Conservation (phyloP, 1,140 invertebrate species). For the Pogonognathellus flavescens region DNA sequence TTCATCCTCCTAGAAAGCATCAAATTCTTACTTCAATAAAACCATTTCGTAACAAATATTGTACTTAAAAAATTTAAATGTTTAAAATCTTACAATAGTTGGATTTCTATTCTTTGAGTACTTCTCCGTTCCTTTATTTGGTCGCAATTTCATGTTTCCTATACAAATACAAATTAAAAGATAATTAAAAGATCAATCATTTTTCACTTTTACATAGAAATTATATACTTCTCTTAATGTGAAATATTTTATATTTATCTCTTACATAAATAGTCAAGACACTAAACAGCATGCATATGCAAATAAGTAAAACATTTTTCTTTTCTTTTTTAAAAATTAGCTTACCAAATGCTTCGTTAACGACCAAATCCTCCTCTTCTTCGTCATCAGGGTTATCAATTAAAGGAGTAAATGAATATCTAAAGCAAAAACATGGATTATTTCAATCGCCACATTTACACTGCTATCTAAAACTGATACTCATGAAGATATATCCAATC, state of each 20-base stretch:
- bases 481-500: not conserved
- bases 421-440: constrained; percentile 66
- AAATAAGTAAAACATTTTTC: too few relatives aligned
- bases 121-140: constrained; percentile 47
- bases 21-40: not conserved
- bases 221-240: too few relatives aligned
- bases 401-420: constrained; percentile 92
- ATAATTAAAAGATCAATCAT: too few relatives aligned
- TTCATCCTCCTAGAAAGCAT: constrained; percentile 79
- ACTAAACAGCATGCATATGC: too few relatives aligned
- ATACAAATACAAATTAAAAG: too few relatives aligned
- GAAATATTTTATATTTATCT: too few relatives aligned
- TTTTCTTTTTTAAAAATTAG: too few relatives aligned
- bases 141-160: constrained; percentile 64
- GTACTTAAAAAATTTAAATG: not conserved
- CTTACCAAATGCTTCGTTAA: constrained; percentile 85
- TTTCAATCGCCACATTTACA: not conserved
- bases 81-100: constrained; percentile 2
- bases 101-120: constrained; percentile 20
- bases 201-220: too few relatives aligned
- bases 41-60: too few relatives aligned
- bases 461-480: not conserved
- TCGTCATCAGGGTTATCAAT: constrained; percentile 84
- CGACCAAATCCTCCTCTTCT: constrained; percentile 84
- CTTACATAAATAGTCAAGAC: too few relatives aligned